phyloP scores from a whole-genome alignment of 2,797 vertebrate species.

The Sebastes oblongus region DNA sequence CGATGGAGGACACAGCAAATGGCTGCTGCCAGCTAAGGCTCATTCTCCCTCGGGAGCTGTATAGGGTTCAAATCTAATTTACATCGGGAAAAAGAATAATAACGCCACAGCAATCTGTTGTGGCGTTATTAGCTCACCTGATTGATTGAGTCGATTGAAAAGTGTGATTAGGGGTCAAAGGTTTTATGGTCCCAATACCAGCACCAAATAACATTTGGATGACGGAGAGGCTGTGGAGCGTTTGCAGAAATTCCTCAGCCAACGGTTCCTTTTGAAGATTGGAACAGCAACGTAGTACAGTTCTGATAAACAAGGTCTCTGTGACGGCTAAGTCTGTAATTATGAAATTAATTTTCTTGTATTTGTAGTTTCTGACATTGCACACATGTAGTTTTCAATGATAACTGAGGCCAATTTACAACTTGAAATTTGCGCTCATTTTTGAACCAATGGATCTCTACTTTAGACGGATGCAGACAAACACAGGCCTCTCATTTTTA shows the following conservation, averaged over 20 bases:
- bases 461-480: neutral
- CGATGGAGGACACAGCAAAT: slow-evolving; percentile 30
- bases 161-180: slow-evolving; percentile 23
- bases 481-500: no score
- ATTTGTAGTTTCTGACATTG: neutral
- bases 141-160: slow-evolving; percentile 1
- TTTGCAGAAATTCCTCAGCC: neutral
- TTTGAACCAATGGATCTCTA: neutral
- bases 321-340: neutral
- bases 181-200: neutral
- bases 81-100: slow-evolving; percentile 42
- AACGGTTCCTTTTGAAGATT: neutral
- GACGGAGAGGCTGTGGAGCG: neutral
- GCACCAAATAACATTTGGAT: slow-evolving; percentile 14
- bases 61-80: slow-evolving; percentile 45
- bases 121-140: slow-evolving; percentile 30
- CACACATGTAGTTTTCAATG: neutral
- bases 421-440: neutral
- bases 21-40: slow-evolving; percentile 22
- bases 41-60: slow-evolving; percentile 10
- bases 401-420: neutral
- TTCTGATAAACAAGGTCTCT: neutral
- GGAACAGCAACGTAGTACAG: neutral
- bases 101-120: slow-evolving; percentile 23
- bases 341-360: neutral